phyloP scores from a whole-genome alignment of 2,888 invertebrate species.

The Dysmachus trigonus region DNA sequence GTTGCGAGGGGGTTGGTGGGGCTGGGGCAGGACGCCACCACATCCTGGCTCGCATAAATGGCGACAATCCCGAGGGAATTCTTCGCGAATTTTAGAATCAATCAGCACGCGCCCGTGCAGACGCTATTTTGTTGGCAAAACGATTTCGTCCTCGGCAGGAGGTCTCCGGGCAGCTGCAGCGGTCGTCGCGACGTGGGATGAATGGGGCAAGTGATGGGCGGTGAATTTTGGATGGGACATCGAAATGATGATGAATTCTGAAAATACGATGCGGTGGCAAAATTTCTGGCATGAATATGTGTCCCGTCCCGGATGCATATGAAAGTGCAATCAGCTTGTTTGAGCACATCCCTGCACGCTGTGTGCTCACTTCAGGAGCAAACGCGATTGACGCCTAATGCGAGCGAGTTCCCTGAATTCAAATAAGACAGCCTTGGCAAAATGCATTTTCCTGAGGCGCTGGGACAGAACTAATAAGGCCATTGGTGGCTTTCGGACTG shows the following conservation, averaged over 20 bases:
- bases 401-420: not conserved
- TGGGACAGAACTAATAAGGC: not conserved
- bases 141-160: not conserved
- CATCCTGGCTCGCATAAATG: not conserved
- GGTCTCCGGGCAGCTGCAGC: not conserved
- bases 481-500: not conserved
- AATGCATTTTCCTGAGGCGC: not conserved
- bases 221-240: not conserved
- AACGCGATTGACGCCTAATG: not conserved
- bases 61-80: not conserved
- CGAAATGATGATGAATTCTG: not conserved
- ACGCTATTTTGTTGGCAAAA: not conserved
- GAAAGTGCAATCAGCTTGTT: conserved; percentile 12
- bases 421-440: not conserved
- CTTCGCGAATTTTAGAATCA: not conserved
- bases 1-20: not conserved
- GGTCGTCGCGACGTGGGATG: not conserved
- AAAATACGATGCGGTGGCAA: not conserved
- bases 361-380: not conserved
- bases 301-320: not conserved
- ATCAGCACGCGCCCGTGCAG: conserved; percentile 2
- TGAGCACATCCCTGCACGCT: not conserved
- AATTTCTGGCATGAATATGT: not conserved
- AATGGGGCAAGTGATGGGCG: not conserved
- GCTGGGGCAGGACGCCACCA: not conserved